These are phyloP conservation scores for Procavia capensis DNA, from an alignment of 2,113 vertebrate genomes.

Conservation along the genomic window DNA sequence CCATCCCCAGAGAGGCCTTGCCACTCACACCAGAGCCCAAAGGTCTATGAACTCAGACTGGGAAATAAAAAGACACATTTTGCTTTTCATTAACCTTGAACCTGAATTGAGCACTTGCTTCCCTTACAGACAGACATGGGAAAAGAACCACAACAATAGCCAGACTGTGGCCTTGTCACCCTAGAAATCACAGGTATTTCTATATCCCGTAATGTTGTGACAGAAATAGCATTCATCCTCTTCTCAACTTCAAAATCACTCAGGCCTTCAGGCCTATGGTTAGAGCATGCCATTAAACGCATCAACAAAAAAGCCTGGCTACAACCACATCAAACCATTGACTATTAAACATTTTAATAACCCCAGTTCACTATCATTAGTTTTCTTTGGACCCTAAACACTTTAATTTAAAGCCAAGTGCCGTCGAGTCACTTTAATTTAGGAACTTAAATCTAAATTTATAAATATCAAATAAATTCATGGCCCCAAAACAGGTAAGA, in stretches of 20 bases:
- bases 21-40: not conserved
- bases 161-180: not conserved
- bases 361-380: not conserved
- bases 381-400: not conserved
- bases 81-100: not conserved
- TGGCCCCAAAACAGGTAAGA: not conserved
- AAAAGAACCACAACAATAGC: not conserved
- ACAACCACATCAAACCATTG: not conserved
- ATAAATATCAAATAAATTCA: not conserved
- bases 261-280: accelerated
- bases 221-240: not conserved
- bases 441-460: slow-evolving; percentile 9
- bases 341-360: not conserved
- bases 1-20: not conserved
- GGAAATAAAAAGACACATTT: not conserved
- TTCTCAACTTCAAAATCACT: not conserved
- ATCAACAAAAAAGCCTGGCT: not conserved
- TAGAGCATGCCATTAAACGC: not conserved
- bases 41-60: not conserved
- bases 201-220: not conserved
- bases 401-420: slow-evolving; percentile 20
- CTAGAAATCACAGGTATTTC: not conserved
- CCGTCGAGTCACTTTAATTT: slow-evolving; percentile 6
- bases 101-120: not conserved
- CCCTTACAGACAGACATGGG: not conserved